Evolutionary conservation across 2,797 vertebrate genomes (phyloP).

Genomic region (Nothura maculosa): DNA sequence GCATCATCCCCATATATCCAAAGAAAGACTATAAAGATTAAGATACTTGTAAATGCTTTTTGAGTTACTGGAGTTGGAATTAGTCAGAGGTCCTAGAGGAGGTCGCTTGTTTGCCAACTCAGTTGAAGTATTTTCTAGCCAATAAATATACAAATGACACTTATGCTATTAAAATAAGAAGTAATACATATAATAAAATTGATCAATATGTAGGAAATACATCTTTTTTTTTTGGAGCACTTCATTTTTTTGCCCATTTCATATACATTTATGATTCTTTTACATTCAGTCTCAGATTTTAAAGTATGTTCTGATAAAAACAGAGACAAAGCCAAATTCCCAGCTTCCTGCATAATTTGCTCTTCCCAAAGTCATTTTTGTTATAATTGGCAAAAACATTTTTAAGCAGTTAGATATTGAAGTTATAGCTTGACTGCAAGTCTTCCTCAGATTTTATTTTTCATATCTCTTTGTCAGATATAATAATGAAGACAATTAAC

Average conservation of each 20-base stretch:
- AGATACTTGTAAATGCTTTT: not conserved
- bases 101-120: not conserved
- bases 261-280: not conserved
- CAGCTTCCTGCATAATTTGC: not conserved
- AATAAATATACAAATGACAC: not conserved
- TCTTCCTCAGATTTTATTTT: not conserved
- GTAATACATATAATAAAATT: not conserved
- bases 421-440: not conserved
- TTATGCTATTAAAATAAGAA: not conserved
- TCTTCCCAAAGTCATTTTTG: not conserved
- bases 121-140: not conserved
- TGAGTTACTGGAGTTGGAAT: not conserved
- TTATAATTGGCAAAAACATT: not conserved
- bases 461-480: rapidly evolving
- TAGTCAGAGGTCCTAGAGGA: not conserved
- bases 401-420: not conserved
- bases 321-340: not conserved
- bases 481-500: not conserved
- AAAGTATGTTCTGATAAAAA: not conserved
- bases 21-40: not conserved
- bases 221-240: not conserved
- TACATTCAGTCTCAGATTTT: not conserved
- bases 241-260: not conserved
- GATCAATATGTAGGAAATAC: not conserved
- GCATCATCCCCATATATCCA: rapidly evolving